Evolutionary conservation across 2,113 vertebrate genomes (phyloP).

Genomic region (Burhinus oedicnemus): DNA sequence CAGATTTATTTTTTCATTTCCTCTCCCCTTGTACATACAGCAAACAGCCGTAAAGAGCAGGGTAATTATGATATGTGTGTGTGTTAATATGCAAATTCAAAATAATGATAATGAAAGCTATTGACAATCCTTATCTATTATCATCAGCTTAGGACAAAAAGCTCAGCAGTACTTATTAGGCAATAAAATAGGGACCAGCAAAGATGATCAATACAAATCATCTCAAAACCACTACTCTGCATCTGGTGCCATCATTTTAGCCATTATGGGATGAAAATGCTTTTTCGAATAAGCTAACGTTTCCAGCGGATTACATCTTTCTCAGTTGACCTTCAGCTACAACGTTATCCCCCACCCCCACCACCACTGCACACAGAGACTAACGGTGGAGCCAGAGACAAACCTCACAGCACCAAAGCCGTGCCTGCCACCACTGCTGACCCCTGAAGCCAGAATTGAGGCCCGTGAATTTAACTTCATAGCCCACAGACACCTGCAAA

Average conservation of each 20-base stretch:
- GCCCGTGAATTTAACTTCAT: neutral
- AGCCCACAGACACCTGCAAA: neutral
- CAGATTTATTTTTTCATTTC: neutral
- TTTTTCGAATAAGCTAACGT: neutral
- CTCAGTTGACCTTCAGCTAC: neutral
- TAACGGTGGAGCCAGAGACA: neutral
- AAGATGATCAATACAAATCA: slow-evolving; percentile 46
- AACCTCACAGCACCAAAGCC: neutral
- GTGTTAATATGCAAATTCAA: slow-evolving; percentile 9
- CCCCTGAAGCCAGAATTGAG: neutral
- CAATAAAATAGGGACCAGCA: neutral
- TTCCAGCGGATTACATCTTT: slow-evolving; percentile 30
- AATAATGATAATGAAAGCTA: neutral
- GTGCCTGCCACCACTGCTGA: neutral
- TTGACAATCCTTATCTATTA: neutral
- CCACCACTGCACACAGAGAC: neutral
- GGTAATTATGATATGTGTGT: neutral
- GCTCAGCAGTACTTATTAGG: neutral
- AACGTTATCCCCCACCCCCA: neutral
- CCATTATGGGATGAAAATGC: slow-evolving; percentile 18
- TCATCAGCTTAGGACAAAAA: slow-evolving; percentile 7
- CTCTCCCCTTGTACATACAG: neutral
- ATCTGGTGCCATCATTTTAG: neutral
- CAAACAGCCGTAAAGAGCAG: neutral
- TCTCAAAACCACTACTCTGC: slow-evolving; percentile 19